Evolutionary conservation across 1,140 invertebrate species (phyloP), one percentile per base, ranked within the genome.

Genomic region (Ceratitis capitata): DNA sequence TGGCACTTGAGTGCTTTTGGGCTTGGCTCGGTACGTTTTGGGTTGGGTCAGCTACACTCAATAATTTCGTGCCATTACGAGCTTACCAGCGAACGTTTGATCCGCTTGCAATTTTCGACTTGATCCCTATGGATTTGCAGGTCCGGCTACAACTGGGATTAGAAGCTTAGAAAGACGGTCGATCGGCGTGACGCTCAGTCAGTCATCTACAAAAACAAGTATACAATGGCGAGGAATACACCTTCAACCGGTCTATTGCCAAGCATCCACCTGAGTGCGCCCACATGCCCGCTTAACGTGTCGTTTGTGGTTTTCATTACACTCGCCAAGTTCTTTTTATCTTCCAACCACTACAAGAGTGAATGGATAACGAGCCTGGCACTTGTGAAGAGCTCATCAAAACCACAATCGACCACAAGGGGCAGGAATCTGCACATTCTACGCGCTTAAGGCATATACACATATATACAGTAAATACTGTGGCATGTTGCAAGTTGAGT

Each of bases 21-120:
- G 7, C 69, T 45, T 45, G 69, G 35, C 42, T 23, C 19, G 23
- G 39, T 45, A 9, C 10, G n/a, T 26, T 26, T 26, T 45, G 69
- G 69, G 39, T 42, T 9, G 39, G 69, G 69, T 45, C 69, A 42
- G 19, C 39, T 42, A 42, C 69, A 78, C 35, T 78, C 39, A 45
- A 78, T 78, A 45, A 78, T 45, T 45, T 26, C 45, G 39, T 78
- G 39, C 39, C 35, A 78, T 78, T 78, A 78, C 69, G 23, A 78
- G 39, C 39, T 78, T 78, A 78, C 69, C n/a, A 78, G 39, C 39
- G n/a, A 42, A 35, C 10, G 39, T n/a, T 23, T 78, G 23, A 78
- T 45, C 69, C 12, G 9, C 69, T 78, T 42, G 39, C 35, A 10
- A 12, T 45, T 42, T 4, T 78, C 32, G 29, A 4, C 14, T 39